Percentiles rank a stretch among this genome's conserved stretches.
phyloP scores from a whole-genome alignment of 2,113 vertebrate species.

The Pseudolaguvia tuberculata region DNA sequence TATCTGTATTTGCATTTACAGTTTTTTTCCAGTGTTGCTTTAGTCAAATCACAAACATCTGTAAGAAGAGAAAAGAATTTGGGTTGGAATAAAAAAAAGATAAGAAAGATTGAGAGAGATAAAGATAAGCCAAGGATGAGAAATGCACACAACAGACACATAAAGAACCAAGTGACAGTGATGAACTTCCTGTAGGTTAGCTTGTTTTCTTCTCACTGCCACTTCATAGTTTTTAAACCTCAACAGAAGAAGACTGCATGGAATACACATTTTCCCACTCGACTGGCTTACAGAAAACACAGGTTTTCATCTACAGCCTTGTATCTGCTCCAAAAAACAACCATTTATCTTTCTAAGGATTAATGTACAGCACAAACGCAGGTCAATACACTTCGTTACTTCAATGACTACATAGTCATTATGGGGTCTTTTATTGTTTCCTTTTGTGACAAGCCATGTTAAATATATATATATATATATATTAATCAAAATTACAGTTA shows the following conservation, averaged over 20 bases:
- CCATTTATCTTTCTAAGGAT: slow-evolving; percentile 20
- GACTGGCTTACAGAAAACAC: slow-evolving; percentile 22
- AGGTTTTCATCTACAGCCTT: slow-evolving; percentile 20
- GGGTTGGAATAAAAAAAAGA: neutral
- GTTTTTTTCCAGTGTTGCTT: neutral
- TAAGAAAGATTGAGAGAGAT: neutral
- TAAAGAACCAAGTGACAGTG: slow-evolving; percentile 35
- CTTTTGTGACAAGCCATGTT: neutral
- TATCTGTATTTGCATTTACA: neutral
- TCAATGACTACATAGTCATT: neutral
- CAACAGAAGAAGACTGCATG: slow-evolving; percentile 31
- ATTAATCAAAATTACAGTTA: slow-evolving; percentile 13
- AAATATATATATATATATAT: neutral
- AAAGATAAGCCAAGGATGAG: neutral
- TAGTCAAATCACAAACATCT: slow-evolving; percentile 3
- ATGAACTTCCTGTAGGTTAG: slow-evolving; percentile 45
- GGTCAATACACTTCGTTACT: slow-evolving; percentile 20
- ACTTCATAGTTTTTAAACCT: slow-evolving; percentile 41
- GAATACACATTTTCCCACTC: slow-evolving; percentile 37
- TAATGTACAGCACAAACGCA: slow-evolving; percentile 2
- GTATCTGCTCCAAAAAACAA: slow-evolving; percentile 13
- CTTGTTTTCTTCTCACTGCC: slow-evolving; percentile 32
- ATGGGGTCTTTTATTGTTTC: neutral
- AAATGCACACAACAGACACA: slow-evolving; percentile 3
- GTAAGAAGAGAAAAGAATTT: neutral